Conservation (phyloP, 2,113 vertebrate species). For the Callionymus lyra region DNA sequence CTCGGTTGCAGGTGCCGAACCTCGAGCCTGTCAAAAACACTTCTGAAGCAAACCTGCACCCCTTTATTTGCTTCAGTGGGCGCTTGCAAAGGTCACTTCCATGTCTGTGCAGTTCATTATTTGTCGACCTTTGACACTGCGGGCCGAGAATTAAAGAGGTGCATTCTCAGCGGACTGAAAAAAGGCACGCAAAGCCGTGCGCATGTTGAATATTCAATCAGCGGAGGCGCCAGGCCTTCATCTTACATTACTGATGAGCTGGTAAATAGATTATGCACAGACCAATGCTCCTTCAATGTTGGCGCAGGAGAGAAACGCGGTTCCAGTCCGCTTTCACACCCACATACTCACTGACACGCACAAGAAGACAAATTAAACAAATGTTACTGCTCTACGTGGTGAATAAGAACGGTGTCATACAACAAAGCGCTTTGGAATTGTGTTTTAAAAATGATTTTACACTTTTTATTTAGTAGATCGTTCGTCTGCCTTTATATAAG, state of each 20-base stretch:
- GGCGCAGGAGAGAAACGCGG: constrained; percentile 26
- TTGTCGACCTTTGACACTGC: constrained; percentile 82
- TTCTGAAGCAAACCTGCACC: neutral
- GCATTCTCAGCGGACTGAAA: constrained; percentile 52
- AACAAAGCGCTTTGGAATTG: no score
- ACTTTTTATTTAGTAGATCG: no score
- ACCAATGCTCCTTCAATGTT: constrained; percentile 47
- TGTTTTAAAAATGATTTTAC: no score
- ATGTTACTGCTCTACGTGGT: no score
- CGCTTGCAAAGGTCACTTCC: constrained; percentile 79
- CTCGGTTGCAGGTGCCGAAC: neutral
- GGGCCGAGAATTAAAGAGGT: constrained; percentile 74
- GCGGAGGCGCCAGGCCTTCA: constrained; percentile 51
- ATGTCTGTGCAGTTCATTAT: constrained; percentile 93
- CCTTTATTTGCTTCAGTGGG: neutral
- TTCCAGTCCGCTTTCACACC: no score
- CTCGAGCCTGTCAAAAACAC: no score
- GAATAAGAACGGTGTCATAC: no score
- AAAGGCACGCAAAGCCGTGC: constrained; percentile 53
- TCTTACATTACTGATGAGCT: constrained; percentile 57
- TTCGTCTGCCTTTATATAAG: no score
- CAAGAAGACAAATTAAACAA: no score
- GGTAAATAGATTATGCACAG: constrained; percentile 55
- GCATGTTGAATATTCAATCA: constrained; percentile 64
- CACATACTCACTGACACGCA: no score